Percentiles rank a stretch among this genome's conserved stretches.
phyloP scores from a whole-genome alignment of 30 jellyfish, hydroid and myxozoan genomes.

The Turritopsis dohrnii region DNA sequence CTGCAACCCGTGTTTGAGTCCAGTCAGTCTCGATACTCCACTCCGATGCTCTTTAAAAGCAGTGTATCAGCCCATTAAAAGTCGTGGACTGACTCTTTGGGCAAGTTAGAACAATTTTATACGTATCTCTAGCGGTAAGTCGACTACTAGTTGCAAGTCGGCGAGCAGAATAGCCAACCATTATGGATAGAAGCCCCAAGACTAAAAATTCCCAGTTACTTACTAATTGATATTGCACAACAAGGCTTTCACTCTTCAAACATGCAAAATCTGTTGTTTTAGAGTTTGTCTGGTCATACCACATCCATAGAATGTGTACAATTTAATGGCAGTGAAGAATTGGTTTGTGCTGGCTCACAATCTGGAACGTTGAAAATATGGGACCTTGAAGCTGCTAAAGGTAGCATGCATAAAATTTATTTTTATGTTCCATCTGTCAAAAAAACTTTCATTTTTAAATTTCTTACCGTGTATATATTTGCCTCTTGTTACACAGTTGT shows the following conservation, averaged over 20 bases:
- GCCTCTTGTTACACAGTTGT: conserved; percentile 48
- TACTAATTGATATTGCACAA: not conserved
- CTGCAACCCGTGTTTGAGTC: too few relatives aligned
- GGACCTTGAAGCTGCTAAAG: conserved; percentile 97
- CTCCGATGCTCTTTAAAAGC: too few relatives aligned
- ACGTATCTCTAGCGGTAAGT: too few relatives aligned
- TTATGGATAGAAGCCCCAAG: not conserved
- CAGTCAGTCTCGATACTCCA: too few relatives aligned
- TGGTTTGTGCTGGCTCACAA: conserved; percentile 96
- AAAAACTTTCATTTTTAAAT: too few relatives aligned
- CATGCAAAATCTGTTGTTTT: not conserved
- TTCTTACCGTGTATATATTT: not conserved
- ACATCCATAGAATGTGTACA: conserved; percentile 93
- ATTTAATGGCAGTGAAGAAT: conserved; percentile 79
- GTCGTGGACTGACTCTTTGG: too few relatives aligned
- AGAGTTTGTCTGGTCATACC: conserved; percentile 99
- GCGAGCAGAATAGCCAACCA: too few relatives aligned
- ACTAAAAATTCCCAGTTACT: not conserved
- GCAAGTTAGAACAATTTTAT: not conserved
- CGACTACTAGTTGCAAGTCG: too few relatives aligned
- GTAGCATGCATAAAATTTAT: conserved; percentile 24
- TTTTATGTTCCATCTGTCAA: not conserved
- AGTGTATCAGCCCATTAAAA: too few relatives aligned
- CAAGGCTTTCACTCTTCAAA: not conserved
- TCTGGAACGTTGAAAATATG: conserved; percentile 93